Conservation (phyloP, 2,113 vertebrate genomes). For the Etheostoma spectabile region DNA sequence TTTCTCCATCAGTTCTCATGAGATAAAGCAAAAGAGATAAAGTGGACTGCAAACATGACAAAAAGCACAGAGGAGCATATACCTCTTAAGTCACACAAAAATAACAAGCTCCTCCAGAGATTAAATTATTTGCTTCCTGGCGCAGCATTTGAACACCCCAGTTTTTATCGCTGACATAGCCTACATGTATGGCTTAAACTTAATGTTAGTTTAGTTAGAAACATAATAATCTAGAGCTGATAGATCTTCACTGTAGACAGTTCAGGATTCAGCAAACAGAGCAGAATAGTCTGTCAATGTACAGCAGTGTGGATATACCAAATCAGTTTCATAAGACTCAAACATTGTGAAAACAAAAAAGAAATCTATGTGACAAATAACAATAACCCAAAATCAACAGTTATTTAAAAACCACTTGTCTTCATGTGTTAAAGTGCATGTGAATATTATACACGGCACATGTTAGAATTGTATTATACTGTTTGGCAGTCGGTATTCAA, state of each 20-base stretch:
- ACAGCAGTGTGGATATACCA: background rate
- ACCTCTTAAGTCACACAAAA: constrained; percentile 50
- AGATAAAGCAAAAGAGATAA: constrained; percentile 67
- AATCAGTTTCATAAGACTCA: background rate
- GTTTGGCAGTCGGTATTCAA: background rate
- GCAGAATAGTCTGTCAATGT: background rate
- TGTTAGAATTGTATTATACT: background rate
- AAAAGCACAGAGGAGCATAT: constrained; percentile 40
- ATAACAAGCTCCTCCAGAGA: constrained; percentile 55
- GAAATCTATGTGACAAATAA: background rate
- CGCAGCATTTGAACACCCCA: constrained; percentile 41
- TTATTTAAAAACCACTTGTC: too few species aligned
- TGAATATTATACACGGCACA: background rate
- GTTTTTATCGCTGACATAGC: constrained; percentile 35
- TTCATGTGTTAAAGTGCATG: too few species aligned
- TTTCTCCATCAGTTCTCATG: constrained; percentile 64
- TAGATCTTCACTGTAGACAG: constrained; percentile 10
- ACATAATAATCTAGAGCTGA: constrained; percentile 17
- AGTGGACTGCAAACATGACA: constrained; percentile 59
- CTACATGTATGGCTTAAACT: constrained; percentile 10
- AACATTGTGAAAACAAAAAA: background rate
- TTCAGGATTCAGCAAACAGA: constrained; percentile 18
- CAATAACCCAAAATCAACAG: background rate
- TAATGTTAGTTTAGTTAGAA: constrained; percentile 34
- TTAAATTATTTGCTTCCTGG: constrained; percentile 64